Base-by-base conservation (phyloP, 1,140 invertebrate genomes). In the Coenobita brevimanus region DNA sequence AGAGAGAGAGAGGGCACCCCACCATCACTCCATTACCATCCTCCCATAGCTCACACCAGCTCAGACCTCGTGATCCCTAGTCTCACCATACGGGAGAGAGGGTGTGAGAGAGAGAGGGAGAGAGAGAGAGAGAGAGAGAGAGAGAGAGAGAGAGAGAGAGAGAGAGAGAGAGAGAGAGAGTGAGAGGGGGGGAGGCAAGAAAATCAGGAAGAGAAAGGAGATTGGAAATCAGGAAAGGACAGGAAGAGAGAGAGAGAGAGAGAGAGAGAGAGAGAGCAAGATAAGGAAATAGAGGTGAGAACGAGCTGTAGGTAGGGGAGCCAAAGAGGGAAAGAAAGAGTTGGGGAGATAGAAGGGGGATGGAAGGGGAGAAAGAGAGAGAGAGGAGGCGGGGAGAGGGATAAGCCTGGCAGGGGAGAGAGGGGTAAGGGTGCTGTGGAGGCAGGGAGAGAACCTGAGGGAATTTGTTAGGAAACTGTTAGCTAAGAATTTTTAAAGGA, bases 11-110 rank as follows among this genome's bases (percentile, higher is more conserved):
- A 50, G 46, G 17, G 46, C 6, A 50, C 6, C 15, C 41, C 67
- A 71, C 67, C 67, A 71, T 71, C 67, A 71, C 67, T 71, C 67
- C 30, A 71, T 71, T 71, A 71, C 67, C 36, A 38, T 33, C 27
- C 67, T 33, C 27, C 36, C 67, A 38, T 71, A 71, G n/a, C 67
- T 71, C 67, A 71, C 46, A 50, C 46, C 46, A 50, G 46, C 46
- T 50, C 46, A 50, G 46, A 6, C 46, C 6, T 6, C 57, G 76
- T 79, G 76, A 50, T 38, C 50, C 38, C 50, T 38, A 50, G 76
- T 79, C 38, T 79, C 38, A 50, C 38, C 50, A 46, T 79, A 46
- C 50, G 76, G 30, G 76, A 50, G 76, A 50, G 75, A 50, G 75
- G 46, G 76, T 79, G 76, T 79, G 76, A 54, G 76, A 27, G 76